These are phyloP conservation scores for Pogonocherus hispidulus DNA, from an alignment of 2,888 invertebrate species.

Conservation along the genomic window DNA sequence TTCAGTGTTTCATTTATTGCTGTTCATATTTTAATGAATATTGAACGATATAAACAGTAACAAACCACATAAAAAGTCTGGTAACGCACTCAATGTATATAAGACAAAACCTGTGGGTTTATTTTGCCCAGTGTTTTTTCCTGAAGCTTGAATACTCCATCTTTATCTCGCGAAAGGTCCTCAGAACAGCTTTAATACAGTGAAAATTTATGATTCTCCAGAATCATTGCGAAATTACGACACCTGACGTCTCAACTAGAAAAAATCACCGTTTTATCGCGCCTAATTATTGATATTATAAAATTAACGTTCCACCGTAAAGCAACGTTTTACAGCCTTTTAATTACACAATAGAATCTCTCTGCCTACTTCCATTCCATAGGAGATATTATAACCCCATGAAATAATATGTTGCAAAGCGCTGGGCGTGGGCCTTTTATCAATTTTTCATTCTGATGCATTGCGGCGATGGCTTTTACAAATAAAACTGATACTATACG, in stretches of 20 bases:
- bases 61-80: too few species aligned
- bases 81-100: too few species aligned
- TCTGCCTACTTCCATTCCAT: constrained; percentile 24
- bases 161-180: too few species aligned
- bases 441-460: constrained; percentile 41
- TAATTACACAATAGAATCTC: constrained; percentile 18
- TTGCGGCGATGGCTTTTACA: constrained; percentile 35
- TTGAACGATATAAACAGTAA: too few species aligned
- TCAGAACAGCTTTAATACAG: not conserved
- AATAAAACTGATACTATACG: constrained; percentile 1
- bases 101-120: too few species aligned
- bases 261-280: constrained; percentile 21
- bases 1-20: too few species aligned
- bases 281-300: constrained; percentile 29
- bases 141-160: too few species aligned
- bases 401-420: constrained; percentile 23
- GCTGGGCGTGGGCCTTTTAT: constrained; percentile 42
- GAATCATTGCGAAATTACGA: constrained; percentile 11
- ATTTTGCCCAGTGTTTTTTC: too few species aligned
- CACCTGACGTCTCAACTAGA: constrained; percentile 3
- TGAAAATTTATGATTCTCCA: constrained; percentile 19
- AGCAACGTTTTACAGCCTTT: constrained; percentile 19
- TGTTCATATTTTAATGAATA: too few species aligned
- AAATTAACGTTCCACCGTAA: constrained; percentile 30
- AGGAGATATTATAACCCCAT: constrained; percentile 31